Evolutionary conservation across 1,140 invertebrate genomes (phyloP).

Genomic region (Streblospio benedicti): DNA sequence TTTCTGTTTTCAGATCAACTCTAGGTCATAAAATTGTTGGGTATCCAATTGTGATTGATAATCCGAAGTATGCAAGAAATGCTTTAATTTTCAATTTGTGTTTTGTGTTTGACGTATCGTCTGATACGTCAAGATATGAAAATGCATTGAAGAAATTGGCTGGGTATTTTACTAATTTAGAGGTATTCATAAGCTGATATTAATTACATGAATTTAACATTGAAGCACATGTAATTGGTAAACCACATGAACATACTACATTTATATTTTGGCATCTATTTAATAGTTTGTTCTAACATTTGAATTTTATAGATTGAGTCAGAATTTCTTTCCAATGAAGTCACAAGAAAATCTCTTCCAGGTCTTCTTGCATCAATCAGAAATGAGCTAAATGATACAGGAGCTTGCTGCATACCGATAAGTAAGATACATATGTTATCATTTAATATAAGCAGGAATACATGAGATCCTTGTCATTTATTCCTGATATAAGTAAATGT

Average conservation of each 20-base stretch:
- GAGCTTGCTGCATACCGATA: conserved; percentile 63
- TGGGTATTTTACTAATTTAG: conserved; percentile 68
- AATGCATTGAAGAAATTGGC: conserved; percentile 85
- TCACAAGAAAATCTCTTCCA: conserved; percentile 54
- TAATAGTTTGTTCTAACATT: too few species aligned
- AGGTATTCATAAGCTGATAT: conserved; percentile 31
- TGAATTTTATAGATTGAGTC: conserved; percentile 45
- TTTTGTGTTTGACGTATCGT: conserved; percentile 82
- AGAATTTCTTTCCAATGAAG: conserved; percentile 63
- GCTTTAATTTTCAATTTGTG: conserved; percentile 90
- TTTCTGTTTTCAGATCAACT: conserved; percentile 61
- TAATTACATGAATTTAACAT: background rate
- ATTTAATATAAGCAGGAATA: background rate
- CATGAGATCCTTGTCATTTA: conserved; percentile 6
- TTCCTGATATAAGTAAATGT: too few species aligned
- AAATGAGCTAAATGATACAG: conserved; percentile 64
- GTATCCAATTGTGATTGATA: conserved; percentile 81
- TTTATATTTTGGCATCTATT: too few species aligned
- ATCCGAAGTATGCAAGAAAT: conserved; percentile 84
- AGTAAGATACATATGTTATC: conserved; percentile 49
- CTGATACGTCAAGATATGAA: conserved; percentile 83
- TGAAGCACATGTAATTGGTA: background rate
- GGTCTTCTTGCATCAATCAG: conserved; percentile 68
- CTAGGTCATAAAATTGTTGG: conserved; percentile 82
- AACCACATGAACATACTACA: too few species aligned